Base-by-base conservation (phyloP, 1,140 invertebrate species). In the Aphidius ervi region DNA sequence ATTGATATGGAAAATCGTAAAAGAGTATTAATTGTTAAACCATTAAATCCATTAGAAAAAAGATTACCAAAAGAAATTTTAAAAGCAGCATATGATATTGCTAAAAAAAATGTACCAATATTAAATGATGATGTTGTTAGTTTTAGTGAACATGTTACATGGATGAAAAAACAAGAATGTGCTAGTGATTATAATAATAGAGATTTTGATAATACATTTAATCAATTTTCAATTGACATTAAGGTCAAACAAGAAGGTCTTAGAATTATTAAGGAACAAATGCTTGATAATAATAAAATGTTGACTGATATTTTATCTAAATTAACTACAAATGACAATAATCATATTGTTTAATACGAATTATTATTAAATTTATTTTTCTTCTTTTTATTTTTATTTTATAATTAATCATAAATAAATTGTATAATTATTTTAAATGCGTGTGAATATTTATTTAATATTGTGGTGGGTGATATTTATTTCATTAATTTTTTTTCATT, bases 41-140 rank as follows among this genome's bases (percentile, higher is more conserved):
- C 86, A 1, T 74, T 87, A 20, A 87, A 87, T 73, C 84, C 84
- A 0, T 70, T 83, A 41, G 86, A 88, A 62, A 87, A 84, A 63
- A 74, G 86, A 61, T 67, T 88, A 31, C 86, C 86, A 0, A 84
- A 81, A 23, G 83, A 87, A 61, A 83, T 87, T 52, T 78, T 87
- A 70, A 83, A 83, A 71, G 81, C 82, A 0, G 85, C 85, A n/a
- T 84, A 85, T 42, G 83, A 85, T 66, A 71, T 86, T 46, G 85
- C 84, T 0, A 82, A 85, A 61, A 75, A 75, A 48, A 80, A 78
- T 40, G 68, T 61, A 46, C 67, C 69, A 5, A 57, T 70, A 5
- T 61, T 66, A n/a, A 69, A 65, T 52, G 70, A 75, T 8, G 75
- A 74, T 31, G 63, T 67, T 20, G 54, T 68, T 5, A 70, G 64